A percentile compares a stretch with the other conserved stretches of the same genome.
These are phyloP conservation scores for Drosophila arawakana DNA, from an alignment of 1,140 invertebrate species.

Conservation along the genomic window DNA sequence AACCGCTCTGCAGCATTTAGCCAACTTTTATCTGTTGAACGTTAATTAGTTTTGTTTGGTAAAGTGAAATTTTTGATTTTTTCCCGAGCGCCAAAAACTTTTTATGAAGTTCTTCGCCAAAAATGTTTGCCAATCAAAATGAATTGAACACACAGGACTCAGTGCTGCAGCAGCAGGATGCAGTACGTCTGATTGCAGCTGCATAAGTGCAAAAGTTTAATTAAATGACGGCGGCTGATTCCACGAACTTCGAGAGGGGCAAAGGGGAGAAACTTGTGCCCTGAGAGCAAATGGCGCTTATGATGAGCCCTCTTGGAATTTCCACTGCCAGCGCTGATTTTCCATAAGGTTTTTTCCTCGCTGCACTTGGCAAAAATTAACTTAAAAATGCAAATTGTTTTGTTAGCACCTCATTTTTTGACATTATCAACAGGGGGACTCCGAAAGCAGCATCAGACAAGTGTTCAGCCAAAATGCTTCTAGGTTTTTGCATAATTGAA, in stretches of 20 bases:
- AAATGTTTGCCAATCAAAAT: conserved; percentile 78
- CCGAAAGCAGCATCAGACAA: no score
- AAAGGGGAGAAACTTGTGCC: neutral
- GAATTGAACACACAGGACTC: conserved; percentile 72
- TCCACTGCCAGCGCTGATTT: conserved; percentile 41
- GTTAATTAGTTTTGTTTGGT: conserved; percentile 82
- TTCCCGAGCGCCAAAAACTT: conserved; percentile 56
- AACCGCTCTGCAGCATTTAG: conserved; percentile 26
- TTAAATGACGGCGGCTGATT: conserved; percentile 57
- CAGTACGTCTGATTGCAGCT: conserved; percentile 63
- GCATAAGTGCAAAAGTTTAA: conserved; percentile 82
- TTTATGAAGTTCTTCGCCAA: conserved; percentile 57
- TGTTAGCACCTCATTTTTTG: conserved; percentile 84
- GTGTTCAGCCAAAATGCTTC: conserved; percentile 40
- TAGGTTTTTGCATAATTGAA: conserved; percentile 77
- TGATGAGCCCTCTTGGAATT: conserved; percentile 68
- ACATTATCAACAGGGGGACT: conserved; percentile 57
- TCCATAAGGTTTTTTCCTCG: conserved; percentile 47
- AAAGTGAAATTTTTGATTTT: conserved; percentile 80
- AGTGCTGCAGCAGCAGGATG: conserved; percentile 50
- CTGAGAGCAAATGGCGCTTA: conserved; percentile 54
- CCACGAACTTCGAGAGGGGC: neutral
- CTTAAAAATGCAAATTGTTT: conserved; percentile 84
- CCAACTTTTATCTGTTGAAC: conserved; percentile 79
- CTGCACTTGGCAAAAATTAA: conserved; percentile 62